Base-by-base conservation (phyloP, 2,797 vertebrate species). In the Enteromius paludinosus region DNA sequence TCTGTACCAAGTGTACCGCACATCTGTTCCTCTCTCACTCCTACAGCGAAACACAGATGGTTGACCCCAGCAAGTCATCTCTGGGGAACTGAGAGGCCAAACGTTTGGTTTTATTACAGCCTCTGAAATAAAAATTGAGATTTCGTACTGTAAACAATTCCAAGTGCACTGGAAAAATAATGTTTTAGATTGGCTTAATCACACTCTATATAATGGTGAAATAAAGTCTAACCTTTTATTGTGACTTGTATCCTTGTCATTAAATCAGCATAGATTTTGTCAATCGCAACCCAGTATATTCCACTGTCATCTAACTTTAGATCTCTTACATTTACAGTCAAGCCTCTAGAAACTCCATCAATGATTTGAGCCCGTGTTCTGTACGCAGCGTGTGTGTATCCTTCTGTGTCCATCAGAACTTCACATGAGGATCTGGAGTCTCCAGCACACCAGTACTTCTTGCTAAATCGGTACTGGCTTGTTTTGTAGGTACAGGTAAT, bases 381-480 rank as follows among this genome's bases (percentile, higher is more conserved):
- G 9, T 49, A 35, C 8, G n/a, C 6, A 5, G 0, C 33, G 18
- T 68, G 82, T 18, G 9, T 15, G 41, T 25, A 23, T 1, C 43
- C 12, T 0, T 94, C 89, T 0, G 93, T 92, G 72, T 95, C 86
- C 25, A 84, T 84, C 87, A 94, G 17, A 82, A 94, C 82, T 38
- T 89, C 84, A 85, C 94, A 95, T 9, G 79, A 87, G 2, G 0
- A 2, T 18, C 84, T 81, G 70, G 85, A 89, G 17, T 88, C 30
- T 12, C 94, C 94, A 49, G 30, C 83, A 74, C 94, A 96, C 94
- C 92, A 95, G 89, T 94, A 95, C 84, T 95, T 95, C 64, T 91
- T 94, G 79, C 1, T 90, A 61, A 38, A 91, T 5, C 18, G 4
- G 76, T 52, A 92, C 0, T 0, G 1, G 0, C 0, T 74, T 17